Evolutionary conservation across 1,140 invertebrate species (phyloP).

Genomic region (Drosophila ogumai): DNA sequence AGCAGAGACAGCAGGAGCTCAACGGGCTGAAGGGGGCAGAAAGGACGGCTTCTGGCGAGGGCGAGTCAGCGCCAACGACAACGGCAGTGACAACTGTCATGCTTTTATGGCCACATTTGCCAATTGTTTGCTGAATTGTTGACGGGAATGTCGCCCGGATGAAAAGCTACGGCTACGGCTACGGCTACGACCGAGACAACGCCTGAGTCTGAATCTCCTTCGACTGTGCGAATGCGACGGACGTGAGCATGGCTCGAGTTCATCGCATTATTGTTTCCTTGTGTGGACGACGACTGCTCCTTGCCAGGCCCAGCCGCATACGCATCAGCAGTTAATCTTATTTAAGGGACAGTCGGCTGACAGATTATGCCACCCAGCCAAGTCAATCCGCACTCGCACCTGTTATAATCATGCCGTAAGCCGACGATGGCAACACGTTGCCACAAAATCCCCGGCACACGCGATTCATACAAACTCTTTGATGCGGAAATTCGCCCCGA

Average conservation of each 20-base stretch:
- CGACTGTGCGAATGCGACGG: conserved; percentile 18
- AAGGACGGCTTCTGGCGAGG: conserved; percentile 3
- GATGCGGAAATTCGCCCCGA: conserved; percentile 34
- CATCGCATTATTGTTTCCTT: conserved; percentile 61
- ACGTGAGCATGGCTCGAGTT: conserved; percentile 26
- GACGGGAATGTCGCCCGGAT: conserved; percentile 71
- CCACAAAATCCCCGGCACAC: conserved; percentile 34
- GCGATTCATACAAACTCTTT: conserved; percentile 33
- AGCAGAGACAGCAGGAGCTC: conserved; percentile 43
- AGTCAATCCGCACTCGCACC: conserved; percentile 52
- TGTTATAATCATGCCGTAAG: conserved; percentile 57
- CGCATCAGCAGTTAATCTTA: conserved; percentile 65
- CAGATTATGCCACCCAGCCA: conserved; percentile 44
- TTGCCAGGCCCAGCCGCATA: conserved; percentile 20
- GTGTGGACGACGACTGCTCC: conserved; percentile 8
- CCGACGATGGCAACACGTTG: conserved; percentile 41
- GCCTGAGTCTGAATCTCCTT: conserved; percentile 6
- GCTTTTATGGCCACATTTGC: conserved; percentile 81
- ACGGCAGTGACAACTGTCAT: conserved; percentile 70
- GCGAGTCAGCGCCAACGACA: conserved; percentile 50
- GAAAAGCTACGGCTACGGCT: conserved; percentile 37
- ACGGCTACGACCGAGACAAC: background rate
- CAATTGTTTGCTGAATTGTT: conserved; percentile 82
- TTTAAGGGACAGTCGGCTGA: conserved; percentile 61
- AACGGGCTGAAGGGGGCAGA: conserved; percentile 4